Base-by-base conservation (phyloP, 2,888 invertebrate genomes). In the Papilio protenor region DNA sequence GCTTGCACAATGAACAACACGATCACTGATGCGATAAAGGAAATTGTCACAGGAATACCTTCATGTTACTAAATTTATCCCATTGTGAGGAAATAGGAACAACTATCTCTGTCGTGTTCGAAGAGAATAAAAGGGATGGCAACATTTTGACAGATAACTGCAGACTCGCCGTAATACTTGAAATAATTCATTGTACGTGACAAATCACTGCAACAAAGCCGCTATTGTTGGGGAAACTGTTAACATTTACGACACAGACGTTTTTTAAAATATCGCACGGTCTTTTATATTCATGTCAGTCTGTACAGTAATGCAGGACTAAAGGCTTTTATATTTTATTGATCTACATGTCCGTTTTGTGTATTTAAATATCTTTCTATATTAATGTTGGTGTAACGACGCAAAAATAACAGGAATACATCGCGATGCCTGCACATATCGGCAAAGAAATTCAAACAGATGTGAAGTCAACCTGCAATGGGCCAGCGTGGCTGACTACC, bases 171-270 rank as follows among this genome's bases (percentile, higher is more conserved):
- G 11, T 40, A 40, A 27, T 45, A 66, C 21, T 45, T 45, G 18
- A n/a, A 45, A 66, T 66, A 66, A 66, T n/a, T 40, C 66, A 66
- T n/a, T 66, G 27, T 40, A 45, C 66, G 61, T 33, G 66, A 66
- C 66, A 45, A 66, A 66, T 66, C 45, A 66, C 66, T 40, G n/a
- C n/a, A 40, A 66, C 45, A 66, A 66, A 10, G 66, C 12, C 66
- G 45, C 66, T 40, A 45, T 66, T 66, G 66, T 66, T 66, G 27
- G 40, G 40, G 14, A 61, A 61, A n/a, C 64, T 66, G 40, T 40
- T 66, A 66, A 45, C 66, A 66, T 16, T 61, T 61, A 33, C 45
- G 40, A 66, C 45, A 66, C 66, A 66, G 66, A 5, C 45, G 21
- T 66, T 66, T 66, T 66, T 16, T 2, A 66, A 66, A 66, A 12